Evolutionary conservation across 2,113 vertebrate genomes (phyloP), one percentile per base, ranked within the genome.

Genomic region (Trochalopteron elliotii): DNA sequence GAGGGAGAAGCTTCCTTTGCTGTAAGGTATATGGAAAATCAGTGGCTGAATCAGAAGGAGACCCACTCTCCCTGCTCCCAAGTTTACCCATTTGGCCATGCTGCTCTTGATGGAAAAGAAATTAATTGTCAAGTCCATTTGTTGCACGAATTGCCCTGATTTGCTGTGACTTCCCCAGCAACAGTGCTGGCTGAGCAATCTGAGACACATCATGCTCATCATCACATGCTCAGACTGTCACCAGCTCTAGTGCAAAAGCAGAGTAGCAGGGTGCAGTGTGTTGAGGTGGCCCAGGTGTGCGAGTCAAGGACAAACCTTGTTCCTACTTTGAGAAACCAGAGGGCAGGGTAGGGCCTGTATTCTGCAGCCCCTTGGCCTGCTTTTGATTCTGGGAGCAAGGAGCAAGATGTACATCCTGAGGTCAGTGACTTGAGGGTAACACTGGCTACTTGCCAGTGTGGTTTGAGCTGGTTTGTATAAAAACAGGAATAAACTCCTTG

Each of bases 351-450:
- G 11, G 39, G 28, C 25, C 39, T 33, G 15, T 22, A 24, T 56
- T 19, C 15, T 7, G 0, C 7, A 44, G 27, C 11, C 12, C 8
- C 2, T 17, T 11, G 13, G 17, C 5, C 1, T 3, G 9, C 12
- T 67, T 49, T 71, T 61, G 7, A 10, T 28, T 35, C 18, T 4
- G 3, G 33, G 9, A 74, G 7, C 7, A 56, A 20, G 17, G 35
- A 71, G 27, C 9, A 23, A 49, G 40, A 25, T 0, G 1, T 3
- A 3, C 9, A 15, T 45, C 18, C n/a, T 0, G 2, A 75, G 19
- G 15, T 23, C 3, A 1, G 10, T 15, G 25, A 44, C 45, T 83
- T 69, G 17, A 74, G 24, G 30, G 31, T 67, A 50, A 35, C 0
- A 0, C 14, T 57, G 68, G 21, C 35, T 63, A 4, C 50, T 55